Evolutionary conservation across 92 coral and sea anemone genomes (phyloP).

Genomic region (Porites divaricata): DNA sequence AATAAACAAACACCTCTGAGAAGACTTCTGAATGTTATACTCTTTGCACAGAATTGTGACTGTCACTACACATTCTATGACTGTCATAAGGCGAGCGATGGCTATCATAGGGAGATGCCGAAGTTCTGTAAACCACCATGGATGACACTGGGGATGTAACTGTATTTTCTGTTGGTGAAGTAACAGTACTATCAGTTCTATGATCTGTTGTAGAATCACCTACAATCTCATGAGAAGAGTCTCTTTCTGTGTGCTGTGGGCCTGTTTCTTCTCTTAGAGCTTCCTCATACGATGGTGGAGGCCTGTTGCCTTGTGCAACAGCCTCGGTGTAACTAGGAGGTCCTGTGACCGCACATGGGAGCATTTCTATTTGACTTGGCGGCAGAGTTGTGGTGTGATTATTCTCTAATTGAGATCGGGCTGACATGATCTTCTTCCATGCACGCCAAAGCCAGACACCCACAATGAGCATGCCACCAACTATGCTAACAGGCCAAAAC

Average conservation of each 20-base stretch:
- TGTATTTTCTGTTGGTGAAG: constrained; percentile 2
- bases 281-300: constrained; percentile 92
- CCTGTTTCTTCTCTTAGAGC: constrained; percentile 48
- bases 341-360: constrained; percentile 56
- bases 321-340: constrained; percentile 95
- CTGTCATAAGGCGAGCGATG: constrained; percentile 29
- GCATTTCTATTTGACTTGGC: constrained; percentile 49
- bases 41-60: constrained; percentile 9
- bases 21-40: not conserved
- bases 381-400: constrained; percentile 52
- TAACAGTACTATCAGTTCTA: not conserved
- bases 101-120: not conserved
- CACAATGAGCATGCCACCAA: constrained; percentile 79
- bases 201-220: not conserved
- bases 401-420: constrained; percentile 61
- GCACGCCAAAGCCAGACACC: constrained; percentile 95
- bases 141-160: not conserved
- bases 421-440: constrained; percentile 80
- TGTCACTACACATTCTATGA: constrained; percentile 7
- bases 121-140: constrained; percentile 24
- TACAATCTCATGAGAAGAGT: not conserved
- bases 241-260: not conserved
- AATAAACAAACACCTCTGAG: no score
- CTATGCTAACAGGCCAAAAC: constrained; percentile 89
- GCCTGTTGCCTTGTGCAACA: constrained; percentile 53